phyloP scores from a whole-genome alignment of 2,888 invertebrate genomes.

The Ophion obscuratus region DNA sequence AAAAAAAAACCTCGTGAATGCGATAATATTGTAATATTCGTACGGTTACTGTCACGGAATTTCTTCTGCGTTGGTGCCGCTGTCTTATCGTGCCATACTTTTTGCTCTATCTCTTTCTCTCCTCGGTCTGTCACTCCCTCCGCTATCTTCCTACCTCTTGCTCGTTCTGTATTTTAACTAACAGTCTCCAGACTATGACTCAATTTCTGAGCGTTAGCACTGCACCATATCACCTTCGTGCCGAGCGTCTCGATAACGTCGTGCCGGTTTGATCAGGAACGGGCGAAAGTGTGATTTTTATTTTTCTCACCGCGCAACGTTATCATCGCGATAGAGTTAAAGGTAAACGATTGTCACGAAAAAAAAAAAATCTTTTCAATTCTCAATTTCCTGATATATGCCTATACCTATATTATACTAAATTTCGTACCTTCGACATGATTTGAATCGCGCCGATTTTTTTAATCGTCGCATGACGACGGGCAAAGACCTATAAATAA shows the following conservation, averaged over 20 bases:
- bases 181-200: conserved; percentile 26
- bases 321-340: neutral
- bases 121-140: neutral
- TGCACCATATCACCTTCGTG: conserved; percentile 30
- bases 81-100: conserved; percentile 30
- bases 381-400: neutral
- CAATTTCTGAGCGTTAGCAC: conserved; percentile 25
- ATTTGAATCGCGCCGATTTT: neutral
- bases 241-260: conserved; percentile 30
- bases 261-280: conserved; percentile 20
- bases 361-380: neutral
- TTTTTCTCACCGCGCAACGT: neutral
- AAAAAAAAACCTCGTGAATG: conserved; percentile 10
- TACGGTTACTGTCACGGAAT: conserved; percentile 2
- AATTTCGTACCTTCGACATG: neutral
- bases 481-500: too few species aligned
- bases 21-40: conserved; percentile 8
- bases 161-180: conserved; percentile 11
- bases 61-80: conserved; percentile 14
- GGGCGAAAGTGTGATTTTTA: neutral
- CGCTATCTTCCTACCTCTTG: neutral
- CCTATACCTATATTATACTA: neutral
- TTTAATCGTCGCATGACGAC: too few species aligned
- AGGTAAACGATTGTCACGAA: neutral
- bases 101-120: neutral